Percentiles rank a stretch among this genome's conserved stretches.
These are phyloP conservation scores for Berghia stephanieae DNA, from an alignment of 1,140 invertebrate species.

Conservation along the genomic window DNA sequence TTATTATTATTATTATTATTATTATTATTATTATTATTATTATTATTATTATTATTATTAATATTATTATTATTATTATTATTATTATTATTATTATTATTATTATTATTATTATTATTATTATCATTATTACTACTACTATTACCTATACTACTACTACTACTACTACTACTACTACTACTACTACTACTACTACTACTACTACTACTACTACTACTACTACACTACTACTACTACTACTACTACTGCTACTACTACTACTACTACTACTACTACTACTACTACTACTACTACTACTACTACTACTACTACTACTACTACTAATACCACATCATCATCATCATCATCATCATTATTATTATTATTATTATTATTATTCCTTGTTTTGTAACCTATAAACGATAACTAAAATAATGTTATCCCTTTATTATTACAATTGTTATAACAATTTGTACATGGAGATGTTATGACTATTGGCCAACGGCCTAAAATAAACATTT, in stretches of 20 bases:
- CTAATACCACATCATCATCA: background rate
- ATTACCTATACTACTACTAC: background rate
- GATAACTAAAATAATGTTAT: constrained; percentile 18
- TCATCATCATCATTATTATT: background rate
- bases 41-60: background rate
- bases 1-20: constrained; percentile 5
- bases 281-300: background rate
- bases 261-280: background rate
- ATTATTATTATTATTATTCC: background rate
- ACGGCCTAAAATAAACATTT: too few species aligned
- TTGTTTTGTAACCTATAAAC: background rate
- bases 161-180: background rate
- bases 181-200: background rate
- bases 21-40: constrained; percentile 12
- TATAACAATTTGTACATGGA: too few species aligned
- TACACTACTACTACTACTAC: background rate
- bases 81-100: background rate
- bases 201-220: constrained; percentile 9
- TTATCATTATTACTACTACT: background rate
- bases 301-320: background rate
- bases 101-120: background rate
- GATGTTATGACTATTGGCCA: constrained; percentile 13
- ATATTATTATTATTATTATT: background rate
- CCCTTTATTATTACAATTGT: too few species aligned
- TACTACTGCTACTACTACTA: background rate